Percentiles rank a stretch among this genome's conserved stretches.
Evolutionary conservation across 2,113 vertebrate species (phyloP).

Genomic region (Riparia riparia): DNA sequence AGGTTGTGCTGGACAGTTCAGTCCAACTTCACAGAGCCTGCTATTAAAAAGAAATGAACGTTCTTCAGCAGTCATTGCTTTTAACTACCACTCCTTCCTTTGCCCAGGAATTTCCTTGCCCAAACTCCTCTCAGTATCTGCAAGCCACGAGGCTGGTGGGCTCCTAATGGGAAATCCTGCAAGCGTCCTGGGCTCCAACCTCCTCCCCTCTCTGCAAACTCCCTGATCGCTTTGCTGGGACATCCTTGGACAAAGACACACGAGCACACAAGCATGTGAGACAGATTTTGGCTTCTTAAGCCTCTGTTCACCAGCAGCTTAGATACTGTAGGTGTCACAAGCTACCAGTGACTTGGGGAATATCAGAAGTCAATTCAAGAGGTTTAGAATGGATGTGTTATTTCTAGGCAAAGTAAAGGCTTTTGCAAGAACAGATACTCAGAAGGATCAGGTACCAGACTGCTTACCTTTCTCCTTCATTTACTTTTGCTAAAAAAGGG

Average conservation of each 20-base stretch:
- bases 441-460: not conserved
- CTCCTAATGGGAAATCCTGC: not conserved
- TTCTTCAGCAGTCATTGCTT: not conserved
- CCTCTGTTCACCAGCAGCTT: not conserved
- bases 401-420: not conserved
- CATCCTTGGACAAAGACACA: not conserved
- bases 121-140: not conserved
- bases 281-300: not conserved
- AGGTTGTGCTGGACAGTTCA: not conserved
- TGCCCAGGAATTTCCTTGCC: not conserved
- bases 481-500: not conserved
- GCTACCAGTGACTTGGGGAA: not conserved
- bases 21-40: not conserved
- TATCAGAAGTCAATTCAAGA: not conserved
- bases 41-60: not conserved
- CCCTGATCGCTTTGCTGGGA: not conserved
- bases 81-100: not conserved
- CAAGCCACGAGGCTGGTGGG: not conserved
- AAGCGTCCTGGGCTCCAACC: not conserved
- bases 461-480: not conserved
- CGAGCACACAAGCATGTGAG: rapidly evolving
- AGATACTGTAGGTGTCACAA: not conserved
- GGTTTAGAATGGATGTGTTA: not conserved
- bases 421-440: not conserved
- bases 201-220: not conserved